phyloP scores from a whole-genome alignment of 2,113 vertebrate species.

The Centrocercus urophasianus region DNA sequence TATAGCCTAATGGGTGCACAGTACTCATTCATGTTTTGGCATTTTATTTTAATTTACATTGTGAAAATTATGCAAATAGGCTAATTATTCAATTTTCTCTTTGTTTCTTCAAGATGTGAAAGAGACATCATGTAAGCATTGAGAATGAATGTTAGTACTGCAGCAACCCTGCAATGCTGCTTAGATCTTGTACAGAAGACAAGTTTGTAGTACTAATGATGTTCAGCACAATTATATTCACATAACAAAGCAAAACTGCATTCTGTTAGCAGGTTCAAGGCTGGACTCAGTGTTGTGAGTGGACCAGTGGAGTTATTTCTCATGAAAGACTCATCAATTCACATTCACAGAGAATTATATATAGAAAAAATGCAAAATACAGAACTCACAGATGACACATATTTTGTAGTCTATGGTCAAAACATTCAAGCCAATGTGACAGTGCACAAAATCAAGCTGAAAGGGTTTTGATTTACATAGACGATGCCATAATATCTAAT shows the following conservation, averaged over 20 bases:
- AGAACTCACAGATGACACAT: not conserved
- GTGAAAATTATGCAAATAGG: not conserved
- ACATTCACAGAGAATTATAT: not conserved
- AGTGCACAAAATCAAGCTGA: not conserved
- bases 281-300: not conserved
- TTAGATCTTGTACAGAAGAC: not conserved
- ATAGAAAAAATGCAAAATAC: not conserved
- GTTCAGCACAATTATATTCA: not conserved
- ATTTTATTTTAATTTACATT: not conserved
- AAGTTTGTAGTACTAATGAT: not conserved
- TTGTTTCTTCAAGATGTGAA: not conserved
- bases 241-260: not conserved
- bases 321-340: not conserved
- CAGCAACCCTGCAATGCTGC: not conserved
- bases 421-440: not conserved
- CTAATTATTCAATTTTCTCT: not conserved
- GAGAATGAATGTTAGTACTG: not conserved
- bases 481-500: not conserved
- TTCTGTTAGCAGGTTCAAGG: not conserved
- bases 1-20: not conserved
- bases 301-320: fast-evolving
- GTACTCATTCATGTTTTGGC: not conserved
- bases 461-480: not conserved
- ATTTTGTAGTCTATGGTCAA: not conserved
- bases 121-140: not conserved